Base-by-base conservation (phyloP, 1,140 invertebrate species). In the Aphidius gifuensis region DNA sequence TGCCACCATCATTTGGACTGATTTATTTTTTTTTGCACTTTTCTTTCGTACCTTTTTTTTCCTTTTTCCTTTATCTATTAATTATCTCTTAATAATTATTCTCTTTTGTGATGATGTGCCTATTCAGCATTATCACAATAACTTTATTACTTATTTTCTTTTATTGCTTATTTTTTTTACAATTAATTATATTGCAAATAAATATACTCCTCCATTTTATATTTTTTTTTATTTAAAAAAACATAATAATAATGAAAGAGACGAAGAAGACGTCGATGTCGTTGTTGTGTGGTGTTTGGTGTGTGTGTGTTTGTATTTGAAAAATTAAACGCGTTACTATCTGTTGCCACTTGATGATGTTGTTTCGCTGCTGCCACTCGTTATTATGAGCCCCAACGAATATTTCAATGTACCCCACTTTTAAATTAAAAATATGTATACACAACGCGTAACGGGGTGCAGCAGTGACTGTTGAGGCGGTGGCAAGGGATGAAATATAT, bases 1-100 rank as follows among this genome's bases (percentile, higher is more conserved):
- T 59, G 59, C 61, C 67, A 64, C 62, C 62, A 63, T 67, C 57
- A 61, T 53, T 60, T 32, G 16, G 16, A 56, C 58, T n/a, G 40
- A 46, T 51, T 46, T 47, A 47, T 16, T 38, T 55, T 46, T 55
- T 46, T 5, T 54, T 38, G 21, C 47, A 50, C 61, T 42, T 9
- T 32, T 43, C 3, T 4, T 50, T 51, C 23, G 44, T 39, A 21
- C n/a, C 16, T 8, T 55, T 39, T 42, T 16, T 55, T 40, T 43
- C 11, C 43, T 1, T 11, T 55, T 55, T 16, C 16, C 39, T 42
- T 40, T 16, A 16, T 55, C 43, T 53, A 0, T 53, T 38, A 9
- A 23, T 32, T 16, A 50, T 50, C 48, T 50, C 21, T 32, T 23
- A 50, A 23, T 21, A 21, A 21, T 23, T 7, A 16, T 49, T 21